phyloP scores from a whole-genome alignment of 2,888 invertebrate genomes.

The Monopis laevigella region DNA sequence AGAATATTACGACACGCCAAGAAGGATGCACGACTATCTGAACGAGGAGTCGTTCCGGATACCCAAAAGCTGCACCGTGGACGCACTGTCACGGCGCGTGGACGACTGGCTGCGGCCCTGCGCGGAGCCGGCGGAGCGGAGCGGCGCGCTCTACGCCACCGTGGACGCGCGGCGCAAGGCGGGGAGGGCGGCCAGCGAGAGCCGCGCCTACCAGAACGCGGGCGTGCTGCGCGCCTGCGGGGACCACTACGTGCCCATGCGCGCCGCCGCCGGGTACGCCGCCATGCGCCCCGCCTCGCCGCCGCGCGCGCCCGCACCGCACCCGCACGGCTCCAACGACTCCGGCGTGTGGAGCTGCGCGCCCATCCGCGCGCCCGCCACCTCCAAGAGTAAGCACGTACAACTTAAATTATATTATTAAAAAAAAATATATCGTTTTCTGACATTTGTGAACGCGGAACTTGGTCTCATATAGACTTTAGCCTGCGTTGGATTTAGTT shows the following conservation, averaged over 20 bases:
- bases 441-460: too few relatives aligned
- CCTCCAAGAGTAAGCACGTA: too few relatives aligned
- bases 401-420: too few relatives aligned
- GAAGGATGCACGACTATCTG: conserved; percentile 75
- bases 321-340: conserved; percentile 76
- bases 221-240: neutral
- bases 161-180: conserved; percentile 73
- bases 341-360: conserved; percentile 71
- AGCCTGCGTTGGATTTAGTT: too few relatives aligned
- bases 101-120: conserved; percentile 50
- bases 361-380: too few relatives aligned
- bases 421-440: too few relatives aligned
- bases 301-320: neutral
- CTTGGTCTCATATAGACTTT: too few relatives aligned
- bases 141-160: conserved; percentile 64
- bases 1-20: conserved; percentile 79
- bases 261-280: neutral
- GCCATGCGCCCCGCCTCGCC: too few relatives aligned
- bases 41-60: conserved; percentile 55
- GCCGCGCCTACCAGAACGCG: conserved; percentile 23
- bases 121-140: too few relatives aligned
- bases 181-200: conserved; percentile 21
- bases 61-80: neutral
- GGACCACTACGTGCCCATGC: too few relatives aligned
- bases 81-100: neutral